Conservation (phyloP, 2,888 invertebrate genomes). For the Cheilosia grossa region DNA sequence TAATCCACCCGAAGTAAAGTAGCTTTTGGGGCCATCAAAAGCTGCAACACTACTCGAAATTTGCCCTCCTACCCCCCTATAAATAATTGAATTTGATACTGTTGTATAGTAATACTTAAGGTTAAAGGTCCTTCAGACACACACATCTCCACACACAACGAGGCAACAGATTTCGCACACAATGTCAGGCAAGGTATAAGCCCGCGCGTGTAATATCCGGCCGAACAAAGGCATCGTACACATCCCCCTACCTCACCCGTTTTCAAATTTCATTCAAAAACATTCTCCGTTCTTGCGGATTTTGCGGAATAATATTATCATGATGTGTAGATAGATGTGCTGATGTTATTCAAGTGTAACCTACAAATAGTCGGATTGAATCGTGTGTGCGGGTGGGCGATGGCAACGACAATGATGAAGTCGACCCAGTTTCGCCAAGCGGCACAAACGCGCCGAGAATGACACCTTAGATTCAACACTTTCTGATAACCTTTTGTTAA, state of each 20-base stretch:
- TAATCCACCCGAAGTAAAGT: conserved; percentile 10
- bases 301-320: conserved; percentile 43
- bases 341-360: conserved; percentile 41
- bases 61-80: conserved; percentile 10
- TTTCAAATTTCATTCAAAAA: conserved; percentile 38
- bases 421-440: conserved; percentile 35
- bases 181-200: neutral
- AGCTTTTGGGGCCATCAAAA: conserved; percentile 30
- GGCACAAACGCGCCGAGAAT: neutral
- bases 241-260: neutral
- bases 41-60: conserved; percentile 50
- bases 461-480: conserved; percentile 41
- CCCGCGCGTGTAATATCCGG: conserved; percentile 10
- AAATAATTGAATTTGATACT: conserved; percentile 69
- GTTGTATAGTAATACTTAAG: conserved; percentile 54
- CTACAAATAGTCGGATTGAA: conserved; percentile 31
- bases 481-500: conserved; percentile 53
- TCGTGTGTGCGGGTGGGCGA: neutral
- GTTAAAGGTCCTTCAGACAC: conserved; percentile 61
- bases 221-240: neutral
- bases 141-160: neutral
- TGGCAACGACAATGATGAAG: conserved; percentile 28
- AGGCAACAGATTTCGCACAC: neutral
- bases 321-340: conserved; percentile 4
- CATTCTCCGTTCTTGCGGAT: conserved; percentile 39